phyloP scores from a whole-genome alignment of 2,888 invertebrate species.

The Noctua fimbriata region DNA sequence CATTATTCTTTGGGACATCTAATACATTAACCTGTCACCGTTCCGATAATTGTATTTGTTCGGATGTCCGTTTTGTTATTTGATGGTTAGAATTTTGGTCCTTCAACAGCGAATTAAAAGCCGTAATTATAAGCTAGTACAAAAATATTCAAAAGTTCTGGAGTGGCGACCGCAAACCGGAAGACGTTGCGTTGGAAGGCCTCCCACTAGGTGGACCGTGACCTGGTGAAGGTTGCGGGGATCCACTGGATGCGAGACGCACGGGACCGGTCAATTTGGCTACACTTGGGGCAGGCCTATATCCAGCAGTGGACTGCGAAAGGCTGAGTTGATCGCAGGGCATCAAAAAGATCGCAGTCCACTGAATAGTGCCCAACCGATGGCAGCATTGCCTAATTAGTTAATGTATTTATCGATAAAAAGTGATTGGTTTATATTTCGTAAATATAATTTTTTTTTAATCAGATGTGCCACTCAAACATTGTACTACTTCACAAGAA shows the following conservation, averaged over 20 bases:
- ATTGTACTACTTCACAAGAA: no score
- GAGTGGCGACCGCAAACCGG: no score
- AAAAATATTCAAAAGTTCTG: no score
- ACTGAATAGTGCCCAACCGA: neutral
- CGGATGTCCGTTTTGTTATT: slow-evolving; percentile 26
- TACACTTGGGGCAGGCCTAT: neutral
- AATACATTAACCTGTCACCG: slow-evolving; percentile 10
- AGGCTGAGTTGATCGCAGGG: neutral
- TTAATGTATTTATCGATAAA: neutral
- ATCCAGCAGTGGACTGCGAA: neutral
- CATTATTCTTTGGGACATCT: slow-evolving; percentile 43
- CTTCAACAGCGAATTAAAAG: neutral
- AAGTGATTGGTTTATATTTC: neutral
- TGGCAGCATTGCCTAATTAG: neutral
- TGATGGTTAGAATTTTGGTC: neutral
- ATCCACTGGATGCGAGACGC: no score
- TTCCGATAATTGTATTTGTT: slow-evolving; percentile 12
- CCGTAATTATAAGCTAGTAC: neutral
- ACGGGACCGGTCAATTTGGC: no score
- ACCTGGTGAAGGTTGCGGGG: no score
- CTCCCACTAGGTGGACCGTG: no score
- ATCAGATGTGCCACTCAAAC: no score
- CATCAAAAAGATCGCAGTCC: neutral
- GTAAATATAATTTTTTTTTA: no score
- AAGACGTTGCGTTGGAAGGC: no score